A percentile compares a stretch with the other conserved stretches of the same genome.
Evolutionary conservation across 2,797 vertebrate genomes (phyloP).

Genomic region (Gallinago stenura): DNA sequence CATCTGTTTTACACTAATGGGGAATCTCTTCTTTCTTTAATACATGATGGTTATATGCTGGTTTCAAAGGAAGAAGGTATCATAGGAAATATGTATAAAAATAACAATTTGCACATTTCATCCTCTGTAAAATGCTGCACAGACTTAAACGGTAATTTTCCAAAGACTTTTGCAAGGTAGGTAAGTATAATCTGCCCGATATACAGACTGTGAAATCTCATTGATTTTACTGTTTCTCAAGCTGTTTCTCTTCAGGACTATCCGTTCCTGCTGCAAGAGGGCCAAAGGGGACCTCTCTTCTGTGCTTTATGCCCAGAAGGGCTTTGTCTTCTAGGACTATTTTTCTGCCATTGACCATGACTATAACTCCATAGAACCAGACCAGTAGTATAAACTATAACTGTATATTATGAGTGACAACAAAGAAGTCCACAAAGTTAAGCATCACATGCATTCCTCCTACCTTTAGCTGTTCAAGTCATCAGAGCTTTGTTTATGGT

Average conservation of each 20-base stretch:
- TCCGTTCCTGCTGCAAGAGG: background rate
- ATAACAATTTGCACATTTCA: conserved; percentile 2
- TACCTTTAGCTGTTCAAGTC: background rate
- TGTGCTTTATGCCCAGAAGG: background rate
- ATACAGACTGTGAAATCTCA: background rate
- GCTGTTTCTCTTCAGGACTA: background rate
- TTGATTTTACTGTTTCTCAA: background rate
- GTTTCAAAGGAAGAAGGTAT: conserved; percentile 20
- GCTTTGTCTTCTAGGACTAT: background rate
- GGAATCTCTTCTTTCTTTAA: conserved; percentile 42
- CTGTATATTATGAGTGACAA: background rate
- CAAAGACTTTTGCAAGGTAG: background rate
- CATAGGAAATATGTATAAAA: conserved; percentile 3
- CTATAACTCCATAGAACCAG: background rate
- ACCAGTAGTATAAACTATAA: background rate
- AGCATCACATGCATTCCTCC: background rate
- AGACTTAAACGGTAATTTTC: background rate
- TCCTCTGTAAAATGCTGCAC: background rate
- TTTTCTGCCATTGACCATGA: background rate
- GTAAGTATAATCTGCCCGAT: background rate
- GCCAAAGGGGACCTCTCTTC: background rate
- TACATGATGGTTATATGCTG: background rate
- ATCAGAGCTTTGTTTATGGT: accelerated
- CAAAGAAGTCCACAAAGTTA: background rate
- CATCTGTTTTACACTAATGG: conserved; percentile 63